phyloP scores from a whole-genome alignment of 2,888 invertebrate species.

The Agrochola circellaris region DNA sequence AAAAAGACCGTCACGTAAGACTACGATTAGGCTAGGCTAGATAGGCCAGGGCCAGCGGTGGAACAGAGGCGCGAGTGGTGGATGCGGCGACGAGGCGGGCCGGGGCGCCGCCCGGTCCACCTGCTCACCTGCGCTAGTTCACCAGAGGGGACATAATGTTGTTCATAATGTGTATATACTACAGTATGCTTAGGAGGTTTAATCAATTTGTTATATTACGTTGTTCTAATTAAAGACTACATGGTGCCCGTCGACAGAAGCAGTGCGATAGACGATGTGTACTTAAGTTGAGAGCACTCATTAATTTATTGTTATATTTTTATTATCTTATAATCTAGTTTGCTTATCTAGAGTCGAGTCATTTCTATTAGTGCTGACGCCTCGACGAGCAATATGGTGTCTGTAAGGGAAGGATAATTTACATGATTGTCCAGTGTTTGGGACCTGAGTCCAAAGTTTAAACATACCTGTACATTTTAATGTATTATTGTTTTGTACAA shows the following conservation, averaged over 20 bases:
- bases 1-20: conserved; percentile 70
- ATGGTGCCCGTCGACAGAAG: conserved; percentile 90
- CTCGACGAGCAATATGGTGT: conserved; percentile 91
- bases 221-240: conserved; percentile 90
- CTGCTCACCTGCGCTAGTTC: conserved; percentile 81
- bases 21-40: conserved; percentile 65
- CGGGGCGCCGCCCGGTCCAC: conserved; percentile 70
- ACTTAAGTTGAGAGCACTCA: conserved; percentile 90
- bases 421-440: conserved; percentile 89
- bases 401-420: conserved; percentile 89
- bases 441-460: conserved; percentile 90
- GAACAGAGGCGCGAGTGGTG: conserved; percentile 66
- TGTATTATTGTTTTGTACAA: conserved; percentile 92
- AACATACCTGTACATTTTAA: conserved; percentile 92
- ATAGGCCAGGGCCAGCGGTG: conserved; percentile 65
- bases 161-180: conserved; percentile 91
- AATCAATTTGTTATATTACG: conserved; percentile 90
- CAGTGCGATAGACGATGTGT: conserved; percentile 90
- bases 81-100: conserved; percentile 68
- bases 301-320: conserved; percentile 90
- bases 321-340: conserved; percentile 89
- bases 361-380: conserved; percentile 90
- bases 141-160: conserved; percentile 86
- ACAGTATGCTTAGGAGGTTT: conserved; percentile 90
- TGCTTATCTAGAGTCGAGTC: conserved; percentile 90